Conservation (phyloP, 2,888 invertebrate genomes). For the Actias luna region DNA sequence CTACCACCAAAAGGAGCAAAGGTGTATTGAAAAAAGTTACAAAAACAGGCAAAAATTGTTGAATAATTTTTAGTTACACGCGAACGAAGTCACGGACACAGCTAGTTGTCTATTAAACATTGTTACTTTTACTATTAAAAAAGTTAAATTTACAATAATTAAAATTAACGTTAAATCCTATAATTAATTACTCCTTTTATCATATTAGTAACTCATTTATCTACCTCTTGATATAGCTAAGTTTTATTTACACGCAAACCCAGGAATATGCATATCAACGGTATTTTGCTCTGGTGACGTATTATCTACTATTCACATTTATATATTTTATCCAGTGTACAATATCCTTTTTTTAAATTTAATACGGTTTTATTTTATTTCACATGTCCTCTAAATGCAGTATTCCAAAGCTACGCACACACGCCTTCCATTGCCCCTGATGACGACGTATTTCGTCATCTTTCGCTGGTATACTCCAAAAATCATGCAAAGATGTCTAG, state of each 20-base stretch:
- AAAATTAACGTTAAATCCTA: neutral
- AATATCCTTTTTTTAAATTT: neutral
- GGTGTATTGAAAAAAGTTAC: no score
- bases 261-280: constrained; percentile 89
- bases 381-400: constrained; percentile 86
- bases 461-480: constrained; percentile 91
- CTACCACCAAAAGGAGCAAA: no score
- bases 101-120: no score
- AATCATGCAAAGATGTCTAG: constrained; percentile 95
- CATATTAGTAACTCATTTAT: neutral
- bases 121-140: no score
- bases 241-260: constrained; percentile 58
- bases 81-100: no score
- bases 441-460: constrained; percentile 94
- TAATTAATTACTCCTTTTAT: neutral
- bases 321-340: no score
- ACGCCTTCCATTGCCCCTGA: constrained; percentile 93
- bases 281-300: constrained; percentile 87
- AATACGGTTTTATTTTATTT: constrained; percentile 35
- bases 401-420: constrained; percentile 92
- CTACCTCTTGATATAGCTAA: neutral
- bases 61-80: no score
- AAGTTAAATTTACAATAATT: neutral
- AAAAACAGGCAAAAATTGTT: no score
- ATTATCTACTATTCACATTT: constrained; percentile 29